Evolutionary conservation across 2,797 vertebrate genomes (phyloP), one percentile per base, ranked within the genome.

Genomic region (Lutjanus argentimaculatus): DNA sequence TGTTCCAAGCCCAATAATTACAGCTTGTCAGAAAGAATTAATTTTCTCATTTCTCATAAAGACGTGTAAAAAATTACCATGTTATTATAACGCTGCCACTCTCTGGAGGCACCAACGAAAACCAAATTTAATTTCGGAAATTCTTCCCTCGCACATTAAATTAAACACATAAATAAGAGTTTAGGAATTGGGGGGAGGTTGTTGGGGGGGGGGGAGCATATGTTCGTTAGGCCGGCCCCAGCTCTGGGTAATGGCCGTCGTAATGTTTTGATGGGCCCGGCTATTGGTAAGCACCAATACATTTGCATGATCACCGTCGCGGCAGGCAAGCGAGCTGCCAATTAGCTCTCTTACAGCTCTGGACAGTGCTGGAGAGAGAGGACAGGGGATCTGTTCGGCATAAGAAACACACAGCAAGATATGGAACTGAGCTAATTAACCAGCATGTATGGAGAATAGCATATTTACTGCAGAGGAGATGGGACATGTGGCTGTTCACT

Each of bases 161-260:
- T 98, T 98, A 99, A 99, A 99, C 97, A 97, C 97, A 99, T 99
- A 99, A 99, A 99, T 99, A 99, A 99, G 98, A 99, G 98, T 99
- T 99, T 98, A 98, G 98, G 97, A 97, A 97, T 87, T 83, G 89
- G 84, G 83, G 77, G 86, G 83, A 59, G 83, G 79, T 58, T 77
- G 80, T 65, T 1, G 64, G 64, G 11, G 51, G 3, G 36, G 96
- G 96, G 97, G 96, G 95, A 98, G 97, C 98, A 99, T 99, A 99
- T 99, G 98, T 98, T 99, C 95, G 97, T 97, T 97, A 97, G 97
- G 95, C 96, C 96, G 94, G 97, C 95, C 80, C 83, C 89, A 95
- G 95, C 96, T 86, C 84, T 89, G 89, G 96, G 97, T 99, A 98
- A 99, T 98, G 97, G 97, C 96, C 97, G 95, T 96, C 97, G 96